Evolutionary conservation across 2,888 invertebrate genomes (phyloP), one percentile per base, ranked within the genome.

Genomic region (Cetonia aurata): DNA sequence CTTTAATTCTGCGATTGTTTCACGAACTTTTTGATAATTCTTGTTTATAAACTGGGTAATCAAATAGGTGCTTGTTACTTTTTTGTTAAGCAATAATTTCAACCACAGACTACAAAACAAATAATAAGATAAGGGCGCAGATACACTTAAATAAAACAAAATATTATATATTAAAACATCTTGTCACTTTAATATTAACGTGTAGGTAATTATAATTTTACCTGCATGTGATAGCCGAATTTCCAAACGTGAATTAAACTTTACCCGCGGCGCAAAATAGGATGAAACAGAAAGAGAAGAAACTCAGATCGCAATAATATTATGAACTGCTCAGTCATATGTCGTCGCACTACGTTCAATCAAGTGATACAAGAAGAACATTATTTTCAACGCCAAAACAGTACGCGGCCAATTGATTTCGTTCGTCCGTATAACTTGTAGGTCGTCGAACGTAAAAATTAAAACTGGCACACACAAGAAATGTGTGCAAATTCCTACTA

Each of bases 401-500:
- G 37, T 37, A 37, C 10, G 17, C 37, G 10, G 13, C 50, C 17
- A 65, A 50, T 60, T 37, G 62, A 50, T 65, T 65, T 65, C 57
- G 42, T 65, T 8, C 37, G 37, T 10, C 37, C 10, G 37, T 37
- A 37, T 37, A 37, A 8, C 37, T 50, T 46, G 50, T 65, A 37
- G 62, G 62, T 65, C 62, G 52, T 46, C 62, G 33, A 57, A 56
- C 46, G 19, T 52, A 65, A 70, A 69, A 69, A 53, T 60, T 13
- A 42, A 52, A 71, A 71, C 67, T 66, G 42, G 66, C 65, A 62
- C 60, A 68, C 60, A 68, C 68, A 68, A 69, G 62, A 65, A 65
- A 62, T 65, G 68, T 71, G 62, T 68, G 71, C 71, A 71, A 71
- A 71, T 73, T 75, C 70, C 66, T 69, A 37, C 37, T 37, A 70